Conservation (phyloP, 1,140 invertebrate genomes). For the Drosophila azteca region DNA sequence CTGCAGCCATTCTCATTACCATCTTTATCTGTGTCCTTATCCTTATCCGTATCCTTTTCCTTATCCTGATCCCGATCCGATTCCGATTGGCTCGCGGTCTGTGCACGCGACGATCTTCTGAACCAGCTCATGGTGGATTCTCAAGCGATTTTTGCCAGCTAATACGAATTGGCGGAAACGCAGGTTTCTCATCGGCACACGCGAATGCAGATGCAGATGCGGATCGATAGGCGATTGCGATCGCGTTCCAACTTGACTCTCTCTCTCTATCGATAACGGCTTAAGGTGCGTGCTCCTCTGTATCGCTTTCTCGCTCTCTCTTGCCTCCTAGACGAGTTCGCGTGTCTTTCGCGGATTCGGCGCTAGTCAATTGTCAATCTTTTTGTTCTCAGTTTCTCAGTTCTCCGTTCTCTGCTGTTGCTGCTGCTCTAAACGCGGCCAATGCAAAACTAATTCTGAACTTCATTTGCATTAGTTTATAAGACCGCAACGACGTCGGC, state of each 20-base stretch:
- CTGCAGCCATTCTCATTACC: too few relatives aligned
- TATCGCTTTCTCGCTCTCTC: neutral
- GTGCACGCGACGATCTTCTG: constrained; percentile 86
- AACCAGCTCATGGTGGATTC: constrained; percentile 87
- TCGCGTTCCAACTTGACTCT: neutral
- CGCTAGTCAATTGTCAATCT: too few relatives aligned
- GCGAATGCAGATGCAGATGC: constrained; percentile 5
- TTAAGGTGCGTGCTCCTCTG: neutral
- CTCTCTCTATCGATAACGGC: constrained; percentile 15
- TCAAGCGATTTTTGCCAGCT: constrained; percentile 86
- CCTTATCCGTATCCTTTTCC: too few relatives aligned
- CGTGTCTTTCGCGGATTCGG: neutral
- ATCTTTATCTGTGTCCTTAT: too few relatives aligned
- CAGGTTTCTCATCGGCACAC: constrained; percentile 86
- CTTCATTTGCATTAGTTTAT: constrained; percentile 78
- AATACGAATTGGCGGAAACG: constrained; percentile 86
- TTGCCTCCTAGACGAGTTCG: neutral
- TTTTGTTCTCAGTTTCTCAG: too few relatives aligned
- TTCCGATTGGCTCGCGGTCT: constrained; percentile 80
- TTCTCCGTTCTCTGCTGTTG: constrained; percentile 9
- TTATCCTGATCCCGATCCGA: neutral
- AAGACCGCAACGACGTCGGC: constrained; percentile 50
- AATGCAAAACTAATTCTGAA: constrained; percentile 81
- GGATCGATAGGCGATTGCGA: constrained; percentile 33
- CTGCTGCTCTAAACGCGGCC: constrained; percentile 74